These are phyloP conservation scores for Cryptus viduatorius DNA, from an alignment of 2,888 invertebrate species.

Conservation along the genomic window DNA sequence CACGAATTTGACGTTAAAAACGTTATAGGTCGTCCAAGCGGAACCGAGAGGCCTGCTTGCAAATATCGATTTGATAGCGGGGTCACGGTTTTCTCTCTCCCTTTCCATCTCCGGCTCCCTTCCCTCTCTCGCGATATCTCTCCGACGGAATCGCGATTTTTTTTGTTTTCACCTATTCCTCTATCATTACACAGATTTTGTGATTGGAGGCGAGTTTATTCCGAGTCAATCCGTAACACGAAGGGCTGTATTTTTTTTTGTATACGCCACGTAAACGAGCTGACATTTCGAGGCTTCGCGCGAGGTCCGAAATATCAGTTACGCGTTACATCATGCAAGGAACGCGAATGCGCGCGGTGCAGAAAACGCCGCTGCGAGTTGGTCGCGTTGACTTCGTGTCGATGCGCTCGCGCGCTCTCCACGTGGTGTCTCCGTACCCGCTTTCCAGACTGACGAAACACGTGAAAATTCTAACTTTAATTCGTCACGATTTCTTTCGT, in stretches of 20 bases:
- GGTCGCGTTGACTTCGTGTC: neutral
- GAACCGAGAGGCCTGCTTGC: conserved; percentile 40
- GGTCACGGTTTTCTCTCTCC: conserved; percentile 53
- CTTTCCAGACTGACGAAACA: conserved; percentile 62
- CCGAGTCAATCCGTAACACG: neutral
- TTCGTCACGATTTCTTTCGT: no score
- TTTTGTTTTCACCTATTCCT: conserved; percentile 3
- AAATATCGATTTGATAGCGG: conserved; percentile 65
- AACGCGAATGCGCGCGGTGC: neutral
- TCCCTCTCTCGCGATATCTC: conserved; percentile 19
- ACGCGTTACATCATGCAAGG: conserved; percentile 59
- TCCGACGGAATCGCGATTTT: conserved; percentile 9
- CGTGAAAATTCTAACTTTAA: conserved; percentile 23
- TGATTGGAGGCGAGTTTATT: neutral
- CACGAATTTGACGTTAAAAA: conserved; percentile 32
- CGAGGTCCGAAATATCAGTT: conserved; percentile 53
- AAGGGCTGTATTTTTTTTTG: neutral
- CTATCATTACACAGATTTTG: conserved; percentile 22
- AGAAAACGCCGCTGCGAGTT: conserved; percentile 20
- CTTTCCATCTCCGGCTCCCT: conserved; percentile 24
- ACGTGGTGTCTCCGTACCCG: conserved; percentile 58
- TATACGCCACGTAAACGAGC: neutral
- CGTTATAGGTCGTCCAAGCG: conserved; percentile 1
- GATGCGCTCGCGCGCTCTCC: conserved; percentile 51
- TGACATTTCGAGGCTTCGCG: conserved; percentile 8